Percentiles rank a stretch among this genome's conserved stretches.
These are phyloP conservation scores for Clanis bilineata DNA, from an alignment of 2,888 invertebrate species.

Conservation along the genomic window DNA sequence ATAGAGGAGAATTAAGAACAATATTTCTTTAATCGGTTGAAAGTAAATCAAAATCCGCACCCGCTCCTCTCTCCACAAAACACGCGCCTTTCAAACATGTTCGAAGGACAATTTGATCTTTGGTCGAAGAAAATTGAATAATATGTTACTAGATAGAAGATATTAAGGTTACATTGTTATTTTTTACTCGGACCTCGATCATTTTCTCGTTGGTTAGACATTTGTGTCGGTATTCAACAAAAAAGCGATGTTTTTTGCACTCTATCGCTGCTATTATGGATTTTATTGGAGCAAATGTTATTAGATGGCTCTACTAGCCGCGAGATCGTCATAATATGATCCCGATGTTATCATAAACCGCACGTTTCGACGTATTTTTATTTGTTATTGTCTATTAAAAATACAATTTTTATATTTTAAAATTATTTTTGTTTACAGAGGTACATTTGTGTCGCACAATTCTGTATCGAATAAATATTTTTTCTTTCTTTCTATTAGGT, in stretches of 20 bases:
- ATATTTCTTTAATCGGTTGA: neutral
- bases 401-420: too few relatives aligned
- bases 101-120: constrained; percentile 43
- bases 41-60: neutral
- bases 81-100: constrained; percentile 2
- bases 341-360: neutral
- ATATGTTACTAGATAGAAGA: constrained; percentile 30
- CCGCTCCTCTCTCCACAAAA: neutral
- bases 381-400: neutral
- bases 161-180: constrained; percentile 39
- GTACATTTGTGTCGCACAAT: too few relatives aligned
- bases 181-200: constrained; percentile 40
- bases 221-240: constrained; percentile 12
- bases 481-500: too few relatives aligned
- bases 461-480: too few relatives aligned
- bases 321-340: constrained; percentile 2
- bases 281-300: constrained; percentile 16
- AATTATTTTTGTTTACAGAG: too few relatives aligned
- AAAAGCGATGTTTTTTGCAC: constrained; percentile 8
- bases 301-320: constrained; percentile 11
- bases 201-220: constrained; percentile 35
- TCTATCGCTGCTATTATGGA: constrained; percentile 9
- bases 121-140: constrained; percentile 44
- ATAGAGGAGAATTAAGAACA: too few relatives aligned
- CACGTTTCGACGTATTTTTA: neutral